Conservation (phyloP, 2,888 invertebrate genomes). For the Cerceris rybyensis region DNA sequence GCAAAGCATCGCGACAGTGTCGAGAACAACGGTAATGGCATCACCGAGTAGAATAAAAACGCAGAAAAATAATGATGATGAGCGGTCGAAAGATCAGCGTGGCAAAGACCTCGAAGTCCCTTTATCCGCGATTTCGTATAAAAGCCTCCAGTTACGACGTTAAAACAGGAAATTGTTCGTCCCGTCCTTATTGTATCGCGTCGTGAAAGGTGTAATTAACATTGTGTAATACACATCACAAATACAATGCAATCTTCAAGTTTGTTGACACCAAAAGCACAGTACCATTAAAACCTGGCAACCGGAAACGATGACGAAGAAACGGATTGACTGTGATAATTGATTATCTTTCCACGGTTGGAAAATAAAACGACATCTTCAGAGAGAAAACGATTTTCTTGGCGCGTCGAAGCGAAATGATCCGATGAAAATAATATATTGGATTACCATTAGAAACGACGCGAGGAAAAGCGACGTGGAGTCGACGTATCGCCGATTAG, state of each 20-base stretch:
- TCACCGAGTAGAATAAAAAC: constrained; percentile 6
- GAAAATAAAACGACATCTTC: no score
- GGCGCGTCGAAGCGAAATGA: no score
- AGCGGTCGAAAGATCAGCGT: constrained; percentile 38
- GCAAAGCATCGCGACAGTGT: constrained; percentile 20
- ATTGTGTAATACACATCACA: not conserved
- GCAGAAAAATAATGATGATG: constrained; percentile 36
- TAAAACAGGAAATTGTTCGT: constrained; percentile 9
- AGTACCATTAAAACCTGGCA: not conserved
- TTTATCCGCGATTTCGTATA: constrained; percentile 31
- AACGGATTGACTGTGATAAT: not conserved
- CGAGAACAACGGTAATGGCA: constrained; percentile 32
- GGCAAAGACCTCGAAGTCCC: constrained; percentile 26
- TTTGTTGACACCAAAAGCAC: not conserved
- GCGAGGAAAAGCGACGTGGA: not conserved
- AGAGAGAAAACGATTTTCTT: no score
- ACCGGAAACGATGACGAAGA: not conserved
- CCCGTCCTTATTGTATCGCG: not conserved
- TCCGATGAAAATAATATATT: not conserved
- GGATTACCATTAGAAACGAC: not conserved
- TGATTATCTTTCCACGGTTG: no score
- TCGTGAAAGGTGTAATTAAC: not conserved
- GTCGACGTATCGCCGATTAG: not conserved
- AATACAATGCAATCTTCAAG: no score
- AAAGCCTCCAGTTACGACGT: constrained; percentile 15